Evolutionary conservation across 2,888 invertebrate species (phyloP), one percentile per base, ranked within the genome.

Genomic region (Rugalucina vietnamica): DNA sequence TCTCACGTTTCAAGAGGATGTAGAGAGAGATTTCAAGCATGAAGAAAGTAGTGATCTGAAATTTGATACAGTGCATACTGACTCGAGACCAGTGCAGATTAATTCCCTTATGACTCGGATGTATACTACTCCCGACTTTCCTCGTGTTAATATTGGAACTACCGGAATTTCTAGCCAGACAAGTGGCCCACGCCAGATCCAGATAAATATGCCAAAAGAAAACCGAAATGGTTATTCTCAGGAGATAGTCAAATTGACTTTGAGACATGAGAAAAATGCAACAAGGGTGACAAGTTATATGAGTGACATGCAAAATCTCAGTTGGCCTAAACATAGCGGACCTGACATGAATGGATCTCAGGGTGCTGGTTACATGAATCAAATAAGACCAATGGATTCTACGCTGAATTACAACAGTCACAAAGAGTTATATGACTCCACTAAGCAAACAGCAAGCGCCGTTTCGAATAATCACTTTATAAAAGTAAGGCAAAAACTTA

Each of bases 201-300:
- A 82, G 43, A 77, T 90, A 0, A 89, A 73, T 65, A 75, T 90
- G 79, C 90, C 90, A 21, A 82, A 85, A 27, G 90, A 88, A 72
- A 81, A 81, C 27, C 82, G 73, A 37, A 83, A 86, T 57, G 76
- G 43, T 10, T 81, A 85, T 24, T 81, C 86, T 0, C 85, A 88
- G 12, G 92, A 90, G 60, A 86, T 86, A 21, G 90, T 92, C 14
- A 89, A 87, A 43, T 76, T 92, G 60, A 90, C 91, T 8, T 77
- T 92, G 21, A 84, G 92, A 12, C 90, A 91, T 36, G 92, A 92
- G 74, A 89, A 90, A 43, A 85, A 85, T 57, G 84, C 90, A 21
- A 91, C 92, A 10, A 87, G 91, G 2, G 88, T 89, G 21, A 85
- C 84, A 10, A 92, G 91, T 37, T 92, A 92, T 74, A 92, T 92